These are phyloP conservation scores for Abrostola triplasia DNA, from an alignment of 2,888 invertebrate species.

Conservation along the genomic window DNA sequence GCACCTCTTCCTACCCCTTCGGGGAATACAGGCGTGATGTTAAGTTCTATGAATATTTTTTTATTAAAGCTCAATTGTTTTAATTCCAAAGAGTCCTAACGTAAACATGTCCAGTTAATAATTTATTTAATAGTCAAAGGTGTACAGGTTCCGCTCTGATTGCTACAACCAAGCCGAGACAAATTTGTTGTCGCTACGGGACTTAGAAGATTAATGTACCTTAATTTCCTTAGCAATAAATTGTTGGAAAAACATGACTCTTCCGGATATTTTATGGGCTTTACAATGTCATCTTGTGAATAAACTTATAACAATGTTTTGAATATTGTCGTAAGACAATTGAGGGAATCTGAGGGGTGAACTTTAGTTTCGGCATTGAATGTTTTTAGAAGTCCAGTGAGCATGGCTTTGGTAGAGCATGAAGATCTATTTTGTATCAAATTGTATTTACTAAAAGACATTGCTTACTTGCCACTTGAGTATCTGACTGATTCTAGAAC, in stretches of 20 bases:
- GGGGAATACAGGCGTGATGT: too few species aligned
- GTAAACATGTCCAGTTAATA: slow-evolving; percentile 12
- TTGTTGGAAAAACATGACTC: slow-evolving; percentile 37
- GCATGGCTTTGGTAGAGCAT: too few species aligned
- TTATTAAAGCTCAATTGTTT: too few species aligned
- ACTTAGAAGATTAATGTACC: slow-evolving; percentile 45
- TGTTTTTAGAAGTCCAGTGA: too few species aligned
- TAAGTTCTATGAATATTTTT: too few species aligned
- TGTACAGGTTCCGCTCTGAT: slow-evolving; percentile 21
- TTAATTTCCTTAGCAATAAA: slow-evolving; percentile 50
- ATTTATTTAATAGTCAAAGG: slow-evolving; percentile 17
- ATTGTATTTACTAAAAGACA: too few species aligned
- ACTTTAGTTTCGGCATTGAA: too few species aligned
- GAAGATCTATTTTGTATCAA: too few species aligned
- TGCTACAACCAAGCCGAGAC: slow-evolving; percentile 11
- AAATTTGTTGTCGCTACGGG: slow-evolving; percentile 39
- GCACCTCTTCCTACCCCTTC: too few species aligned
- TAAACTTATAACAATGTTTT: slow-evolving; percentile 25
- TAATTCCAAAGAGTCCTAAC: neutral
- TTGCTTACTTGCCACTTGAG: too few species aligned
- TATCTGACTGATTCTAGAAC: too few species aligned
- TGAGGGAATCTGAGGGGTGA: too few species aligned
- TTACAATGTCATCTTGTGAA: slow-evolving; percentile 26
- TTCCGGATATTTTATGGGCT: slow-evolving; percentile 33
- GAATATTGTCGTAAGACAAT: slow-evolving; percentile 2